Conservation (phyloP, 2,113 vertebrate genomes). For the Axis porcinus region DNA sequence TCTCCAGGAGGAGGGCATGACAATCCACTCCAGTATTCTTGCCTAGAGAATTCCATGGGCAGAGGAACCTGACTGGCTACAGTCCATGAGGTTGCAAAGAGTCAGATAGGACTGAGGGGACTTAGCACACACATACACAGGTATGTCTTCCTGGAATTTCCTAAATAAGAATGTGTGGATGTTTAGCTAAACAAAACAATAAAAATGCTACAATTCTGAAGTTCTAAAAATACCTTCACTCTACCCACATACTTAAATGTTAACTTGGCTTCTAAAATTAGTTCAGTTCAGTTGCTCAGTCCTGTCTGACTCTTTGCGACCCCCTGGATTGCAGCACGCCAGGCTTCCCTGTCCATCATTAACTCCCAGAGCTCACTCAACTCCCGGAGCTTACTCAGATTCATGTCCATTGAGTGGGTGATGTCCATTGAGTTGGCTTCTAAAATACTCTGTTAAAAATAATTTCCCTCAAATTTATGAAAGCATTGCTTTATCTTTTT, state of each 20-base stretch:
- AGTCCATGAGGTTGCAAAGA: not conserved
- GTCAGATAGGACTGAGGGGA: not conserved
- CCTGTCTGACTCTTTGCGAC: accelerated
- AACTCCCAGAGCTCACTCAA: not conserved
- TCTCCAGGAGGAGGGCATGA: not conserved
- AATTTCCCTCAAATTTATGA: not conserved
- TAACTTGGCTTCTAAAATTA: not conserved
- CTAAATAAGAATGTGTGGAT: not conserved
- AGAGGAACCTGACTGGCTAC: not conserved
- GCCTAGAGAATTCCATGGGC: not conserved
- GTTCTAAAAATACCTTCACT: not conserved
- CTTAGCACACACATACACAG: not conserved
- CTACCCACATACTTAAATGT: not conserved
- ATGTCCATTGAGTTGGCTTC: not conserved
- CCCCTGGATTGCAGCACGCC: accelerated
- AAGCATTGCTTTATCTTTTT: not conserved
- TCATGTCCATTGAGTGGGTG: not conserved
- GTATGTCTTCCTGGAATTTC: not conserved
- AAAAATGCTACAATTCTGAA: not conserved
- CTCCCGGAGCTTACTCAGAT: not conserved
- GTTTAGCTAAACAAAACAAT: not conserved
- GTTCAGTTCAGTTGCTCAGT: not conserved
- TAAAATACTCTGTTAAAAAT: not conserved
- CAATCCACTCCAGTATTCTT: not conserved
- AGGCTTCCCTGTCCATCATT: not conserved